Evolutionary conservation across 2,888 invertebrate genomes (phyloP), one percentile per base, ranked within the genome.

Genomic region (Odontocerum albicorne): DNA sequence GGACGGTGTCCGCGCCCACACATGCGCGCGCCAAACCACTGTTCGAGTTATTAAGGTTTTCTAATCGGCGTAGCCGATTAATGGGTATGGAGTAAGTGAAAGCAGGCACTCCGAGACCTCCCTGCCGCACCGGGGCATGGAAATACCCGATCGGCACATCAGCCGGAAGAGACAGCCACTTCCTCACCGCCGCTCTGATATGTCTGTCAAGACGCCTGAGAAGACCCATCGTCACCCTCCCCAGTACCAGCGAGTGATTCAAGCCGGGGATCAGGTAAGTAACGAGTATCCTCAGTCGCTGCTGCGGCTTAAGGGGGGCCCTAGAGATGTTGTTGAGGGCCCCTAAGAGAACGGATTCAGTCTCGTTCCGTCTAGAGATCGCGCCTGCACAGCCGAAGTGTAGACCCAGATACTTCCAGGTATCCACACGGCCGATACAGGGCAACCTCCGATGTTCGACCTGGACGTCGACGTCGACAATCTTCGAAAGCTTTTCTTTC

Each of bases 291-390:
- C 6, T 4, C 1, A 50, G 27, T 8, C 42, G 31, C 22, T 50
- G 43, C 22, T 50, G 50, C 4, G 50, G 50, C 10, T 43, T 50
- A 1, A 50, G 35, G 2, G 43, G 50, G 1, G 27, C 49, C 12
- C 1, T 16, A 2, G 12, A 15, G 1, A 42, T 21, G 2, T 13
- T 6, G 1, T 1, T 2, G 2, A 43, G 20, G 0, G 10, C 8
- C 2, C 13, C 35, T 1, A 1, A 3, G 2, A 50, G n/a, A 4
- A 16, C 35, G 3, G 6, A 2, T 4, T 15, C n/a, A n/a, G n/a
- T n/a, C n/a, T n/a, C n/a, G n/a, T n/a, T n/a, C n/a, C n/a, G n/a
- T n/a, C n/a, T n/a, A n/a, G n/a, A n/a, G n/a, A n/a, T n/a, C n/a
- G n/a, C n/a, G n/a, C n/a, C n/a, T n/a, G n/a, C n/a, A n/a, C n/a